Evolutionary conservation across 2,797 vertebrate genomes (phyloP).

Genomic region (Notoglanidium macrostoma): DNA sequence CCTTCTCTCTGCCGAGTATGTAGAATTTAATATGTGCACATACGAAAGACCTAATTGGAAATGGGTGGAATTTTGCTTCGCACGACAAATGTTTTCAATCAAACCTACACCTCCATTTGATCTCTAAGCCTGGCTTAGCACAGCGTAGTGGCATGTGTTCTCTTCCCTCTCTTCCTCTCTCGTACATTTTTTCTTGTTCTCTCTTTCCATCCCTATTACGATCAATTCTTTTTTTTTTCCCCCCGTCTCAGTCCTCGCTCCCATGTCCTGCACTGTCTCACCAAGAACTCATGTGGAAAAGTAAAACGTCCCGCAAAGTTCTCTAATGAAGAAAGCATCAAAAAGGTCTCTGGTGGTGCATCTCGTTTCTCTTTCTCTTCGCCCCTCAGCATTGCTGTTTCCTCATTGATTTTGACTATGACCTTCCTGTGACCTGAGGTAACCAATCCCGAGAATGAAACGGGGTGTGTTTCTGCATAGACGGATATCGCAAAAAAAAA

Average conservation of each 20-base stretch:
- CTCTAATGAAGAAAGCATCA: neutral
- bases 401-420: slow-evolving; percentile 80
- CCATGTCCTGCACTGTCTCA: slow-evolving; percentile 19
- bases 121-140: slow-evolving; percentile 55
- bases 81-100: slow-evolving; percentile 61
- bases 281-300: slow-evolving; percentile 20
- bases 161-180: neutral
- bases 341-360: neutral
- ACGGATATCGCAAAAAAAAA: slow-evolving; percentile 52
- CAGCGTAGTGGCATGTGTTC: slow-evolving; percentile 36
- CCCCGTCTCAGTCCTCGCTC: neutral
- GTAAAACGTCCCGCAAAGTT: neutral
- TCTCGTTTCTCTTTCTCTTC: slow-evolving; percentile 56
- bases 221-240: slow-evolving; percentile 50
- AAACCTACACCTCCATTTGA: slow-evolving; percentile 62
- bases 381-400: slow-evolving; percentile 71
- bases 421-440: slow-evolving; percentile 79
- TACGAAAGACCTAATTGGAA: slow-evolving; percentile 40
- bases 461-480: slow-evolving; percentile 32
- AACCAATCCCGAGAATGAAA: slow-evolving; percentile 69
- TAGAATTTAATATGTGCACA: slow-evolving; percentile 45
- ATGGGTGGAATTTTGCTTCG: slow-evolving; percentile 65
- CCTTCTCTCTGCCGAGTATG: slow-evolving; percentile 34
- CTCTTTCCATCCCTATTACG: slow-evolving; percentile 26
- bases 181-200: slow-evolving; percentile 16